Evolutionary conservation across 2,888 invertebrate genomes (phyloP).

Genomic region (Harpalus rufipes): DNA sequence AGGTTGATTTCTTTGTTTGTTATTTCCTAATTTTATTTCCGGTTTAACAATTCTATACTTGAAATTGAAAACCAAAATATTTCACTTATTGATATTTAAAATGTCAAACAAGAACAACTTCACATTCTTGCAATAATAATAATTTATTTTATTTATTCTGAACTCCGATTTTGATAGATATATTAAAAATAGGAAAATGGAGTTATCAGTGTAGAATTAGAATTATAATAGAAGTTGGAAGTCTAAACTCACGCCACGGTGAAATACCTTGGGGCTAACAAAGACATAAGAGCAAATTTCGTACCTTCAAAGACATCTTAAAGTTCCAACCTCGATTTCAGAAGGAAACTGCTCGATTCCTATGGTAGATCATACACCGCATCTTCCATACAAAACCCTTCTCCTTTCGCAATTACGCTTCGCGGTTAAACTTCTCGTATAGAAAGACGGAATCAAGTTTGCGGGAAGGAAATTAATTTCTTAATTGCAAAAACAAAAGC

Average conservation of each 20-base stretch:
- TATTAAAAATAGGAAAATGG: background rate
- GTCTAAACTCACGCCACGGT: background rate
- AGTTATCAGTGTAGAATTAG: background rate
- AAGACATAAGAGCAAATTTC: slow-evolving; percentile 1
- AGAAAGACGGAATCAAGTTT: slow-evolving; percentile 55
- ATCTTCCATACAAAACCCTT: slow-evolving; percentile 22
- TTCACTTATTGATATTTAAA: too few relatives aligned
- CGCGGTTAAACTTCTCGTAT: slow-evolving; percentile 41
- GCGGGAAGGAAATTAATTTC: slow-evolving; percentile 55
- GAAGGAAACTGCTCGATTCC: slow-evolving; percentile 9
- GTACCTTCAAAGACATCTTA: background rate
- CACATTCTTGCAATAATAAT: too few relatives aligned
- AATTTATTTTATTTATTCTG: too few relatives aligned
- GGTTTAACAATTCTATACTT: too few relatives aligned
- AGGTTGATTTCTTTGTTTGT: too few relatives aligned
- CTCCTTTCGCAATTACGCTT: slow-evolving; percentile 32
- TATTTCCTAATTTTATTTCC: too few relatives aligned
- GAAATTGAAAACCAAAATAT: too few relatives aligned
- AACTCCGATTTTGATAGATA: too few relatives aligned
- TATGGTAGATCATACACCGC: slow-evolving; percentile 18
- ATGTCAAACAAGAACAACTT: too few relatives aligned
- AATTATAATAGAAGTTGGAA: slow-evolving; percentile 4
- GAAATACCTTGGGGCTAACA: slow-evolving; percentile 2
- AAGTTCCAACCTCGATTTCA: background rate
- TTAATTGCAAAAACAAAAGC: slow-evolving; percentile 64